Base-by-base conservation (phyloP, 92 coral and sea anemone genomes). In the Umimayanthus kanabou region DNA sequence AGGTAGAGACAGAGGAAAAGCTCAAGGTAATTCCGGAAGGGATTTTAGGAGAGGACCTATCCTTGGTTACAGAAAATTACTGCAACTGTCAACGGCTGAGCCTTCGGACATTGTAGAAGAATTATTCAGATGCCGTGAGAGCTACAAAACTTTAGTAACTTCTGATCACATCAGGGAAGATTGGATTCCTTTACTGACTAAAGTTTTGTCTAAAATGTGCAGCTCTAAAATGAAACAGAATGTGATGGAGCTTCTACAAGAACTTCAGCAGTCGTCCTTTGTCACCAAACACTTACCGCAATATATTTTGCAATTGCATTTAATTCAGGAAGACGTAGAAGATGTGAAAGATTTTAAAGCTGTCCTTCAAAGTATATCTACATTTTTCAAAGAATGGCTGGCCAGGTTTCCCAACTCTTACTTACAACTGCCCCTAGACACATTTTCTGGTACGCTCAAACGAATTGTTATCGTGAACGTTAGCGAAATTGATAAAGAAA, bases 371-470 rank as follows among this genome's bases (percentile, higher is more conserved):
- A 89, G 93, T 79, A 85, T 95, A 75, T 67, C 91, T n/a, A 53
- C 84, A 14, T 89, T 95, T 79, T 95, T 95, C 65, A 92, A 91
- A 65, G 95, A 93, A 88, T 92, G 94, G 90, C 91, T 95, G 4
- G 90, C 57, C 30, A 90, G 90, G 71, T 90, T 95, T 81, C 98
- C 98, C 16, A 90, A 90, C 25, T 88, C 89, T 25, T 90, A 86
- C 72, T 78, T 82, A 7, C 94, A 93, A 39, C 87, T 95, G 73
- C 98, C 98, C 11, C 85, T 95, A 73, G 96, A 95, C 71, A 40
- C 91, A 5, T 92, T 95, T 29, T 42, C 72, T 66, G 95, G 95
- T 10, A 77, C 26, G 79, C 76, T 93, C 66, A 89, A 58, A 42
- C 88, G 92, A 11, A 76, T 93, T 73, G 53, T 66, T 3, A 82